Evolutionary conservation across 2,797 vertebrate species (phyloP).

Genomic region (Buceros bicornis): DNA sequence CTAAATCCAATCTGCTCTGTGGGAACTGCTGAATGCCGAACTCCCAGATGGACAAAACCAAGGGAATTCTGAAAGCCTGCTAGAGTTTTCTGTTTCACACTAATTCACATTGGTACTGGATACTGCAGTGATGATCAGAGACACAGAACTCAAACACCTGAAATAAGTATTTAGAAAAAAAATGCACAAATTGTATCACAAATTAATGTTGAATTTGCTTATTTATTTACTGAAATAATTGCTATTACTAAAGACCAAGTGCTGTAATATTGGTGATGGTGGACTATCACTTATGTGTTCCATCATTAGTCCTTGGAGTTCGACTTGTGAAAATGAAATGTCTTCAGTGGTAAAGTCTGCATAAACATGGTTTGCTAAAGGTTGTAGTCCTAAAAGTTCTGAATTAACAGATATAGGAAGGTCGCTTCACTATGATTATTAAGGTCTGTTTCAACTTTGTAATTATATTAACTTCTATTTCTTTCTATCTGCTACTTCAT

Average conservation of each 20-base stretch:
- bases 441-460: conserved; percentile 23
- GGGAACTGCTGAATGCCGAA: not conserved
- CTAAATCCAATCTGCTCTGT: not conserved
- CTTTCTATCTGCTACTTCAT: not conserved
- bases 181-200: not conserved
- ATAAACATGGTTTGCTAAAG: conserved; percentile 11
- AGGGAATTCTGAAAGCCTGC: not conserved
- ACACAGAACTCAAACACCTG: not conserved
- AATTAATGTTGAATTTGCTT: not conserved
- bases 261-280: not conserved
- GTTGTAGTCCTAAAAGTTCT: not conserved
- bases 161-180: not conserved
- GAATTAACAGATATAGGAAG: conserved; percentile 5
- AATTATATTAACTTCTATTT: conserved; percentile 19
- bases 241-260: not conserved
- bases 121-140: not conserved
- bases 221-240: not conserved
- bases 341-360: not conserved
- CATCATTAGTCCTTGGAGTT: not conserved
- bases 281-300: not conserved
- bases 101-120: not conserved
- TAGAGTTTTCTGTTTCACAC: not conserved
- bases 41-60: not conserved
- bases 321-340: conserved; percentile 9
- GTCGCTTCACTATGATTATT: not conserved